Evolutionary conservation across 2,797 vertebrate species (phyloP), one percentile per base, ranked within the genome.

Genomic region (Premnoplex brunnescens): DNA sequence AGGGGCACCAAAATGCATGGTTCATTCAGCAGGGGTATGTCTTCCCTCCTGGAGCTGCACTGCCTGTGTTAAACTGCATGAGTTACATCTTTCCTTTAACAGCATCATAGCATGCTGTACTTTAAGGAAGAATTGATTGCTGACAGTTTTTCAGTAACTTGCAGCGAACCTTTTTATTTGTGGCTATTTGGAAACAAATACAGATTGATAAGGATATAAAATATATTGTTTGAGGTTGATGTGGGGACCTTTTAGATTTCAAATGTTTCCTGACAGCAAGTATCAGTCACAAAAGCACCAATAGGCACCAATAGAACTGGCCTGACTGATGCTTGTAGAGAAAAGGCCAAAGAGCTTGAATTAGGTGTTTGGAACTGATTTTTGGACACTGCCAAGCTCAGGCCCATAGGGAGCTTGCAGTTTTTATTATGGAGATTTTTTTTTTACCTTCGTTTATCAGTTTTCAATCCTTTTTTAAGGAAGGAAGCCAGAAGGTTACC

Each of bases 1-100:
- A 0, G 99, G 99, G 10, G 98, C 99, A 19, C 99, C 99, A 8
- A 99, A 99, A 96, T 99, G 99, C 96, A 99, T 99, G 99, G 99
- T 99, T 92, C 99, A 99, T 96, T 99, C 99, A 1, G 99, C 99
- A 2, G 99, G 99, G 98, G 99, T 99, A 97, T 95, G 99, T 98
- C 36, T 59, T 66, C 30, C 41, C 36, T 85, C 55, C 77, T 63
- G 54, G 52, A 32, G 48, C 66, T 74, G 24, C 27, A 12, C 24
- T 39, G 4, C 10, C 44, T 58, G 0, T 78, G 23, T 60, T 49
- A 26, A 5, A 20, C 27, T 64, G 10, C 52, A 26, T 36, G 30
- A 7, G 5, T 51, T 75, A 18, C 9, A 3, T 15, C 80, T 73
- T 39, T 10, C 30, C 43, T 74, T 37, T 18, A 62, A 23, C 14